Evolutionary conservation across 2,113 vertebrate species (phyloP).

Genomic region (Aleadryas rufinucha): DNA sequence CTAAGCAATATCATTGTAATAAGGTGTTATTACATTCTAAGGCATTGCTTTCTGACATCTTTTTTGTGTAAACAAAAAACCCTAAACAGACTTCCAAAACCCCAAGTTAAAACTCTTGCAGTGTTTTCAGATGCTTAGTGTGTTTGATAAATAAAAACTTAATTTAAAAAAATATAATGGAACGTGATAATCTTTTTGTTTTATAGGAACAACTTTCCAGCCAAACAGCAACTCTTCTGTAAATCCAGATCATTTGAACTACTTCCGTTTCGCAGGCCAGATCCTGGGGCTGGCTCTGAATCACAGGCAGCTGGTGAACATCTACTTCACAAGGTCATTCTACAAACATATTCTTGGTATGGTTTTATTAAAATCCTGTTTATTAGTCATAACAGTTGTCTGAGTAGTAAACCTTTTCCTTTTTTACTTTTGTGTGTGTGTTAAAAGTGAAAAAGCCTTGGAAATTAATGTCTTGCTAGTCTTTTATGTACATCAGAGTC

Average conservation of each 20-base stretch:
- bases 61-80: not conserved
- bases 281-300: conserved; percentile 94
- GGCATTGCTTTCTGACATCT: not conserved
- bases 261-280: conserved; percentile 94
- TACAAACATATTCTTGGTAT: conserved; percentile 98
- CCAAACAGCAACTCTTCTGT: conserved; percentile 98
- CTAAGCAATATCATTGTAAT: not conserved
- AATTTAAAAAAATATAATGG: not conserved
- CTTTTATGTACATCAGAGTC: not conserved
- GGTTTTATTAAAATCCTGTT: not conserved
- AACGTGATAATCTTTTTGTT: not conserved
- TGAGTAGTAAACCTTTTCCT: not conserved
- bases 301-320: conserved; percentile 95
- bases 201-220: conserved; percentile 94
- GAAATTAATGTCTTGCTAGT: not conserved
- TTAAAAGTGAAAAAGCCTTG: not conserved
- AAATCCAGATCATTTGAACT: conserved; percentile 97
- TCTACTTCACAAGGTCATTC: conserved; percentile 98
- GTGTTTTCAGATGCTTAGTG: not conserved
- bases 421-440: not conserved
- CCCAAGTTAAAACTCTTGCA: not conserved
- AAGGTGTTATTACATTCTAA: not conserved
- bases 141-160: not conserved
- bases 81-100: not conserved
- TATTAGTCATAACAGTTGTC: not conserved